Base-by-base conservation (phyloP, 2,797 vertebrate species). In the Molothrus aeneus region DNA sequence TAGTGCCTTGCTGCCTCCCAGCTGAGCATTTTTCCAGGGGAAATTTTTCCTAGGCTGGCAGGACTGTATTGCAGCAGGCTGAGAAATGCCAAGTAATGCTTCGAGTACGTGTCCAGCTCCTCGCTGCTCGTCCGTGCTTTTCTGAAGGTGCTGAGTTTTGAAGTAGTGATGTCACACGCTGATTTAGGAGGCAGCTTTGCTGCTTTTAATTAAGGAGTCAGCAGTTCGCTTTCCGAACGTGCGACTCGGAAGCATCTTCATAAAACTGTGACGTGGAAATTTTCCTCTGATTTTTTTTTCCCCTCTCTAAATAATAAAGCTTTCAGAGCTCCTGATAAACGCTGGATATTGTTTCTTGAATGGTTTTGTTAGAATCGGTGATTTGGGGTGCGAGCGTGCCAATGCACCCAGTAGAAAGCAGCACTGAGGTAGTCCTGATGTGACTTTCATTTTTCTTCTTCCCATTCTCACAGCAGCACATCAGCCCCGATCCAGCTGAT, bases 131-230 rank as follows among this genome's bases (percentile, higher is more conserved):
- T 34, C 81, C 60, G 38, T 57, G 6, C 60, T 75, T 72, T 78
- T 73, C 45, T 34, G 50, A 29, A 80, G 59, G 40, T 61, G 28
- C 85, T 53, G 84, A 43, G 9, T 92, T 92, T 91, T 82, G 80
- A 74, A 90, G 61, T 28, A 59, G 89, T 40, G 13, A 34, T 86
- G 91, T 86, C 95, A 61, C 60, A 7, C 13, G 70, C 86, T 90
- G 90, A 64, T 94, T 88, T 80, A 68, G 77, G 69, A 86, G 66
- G 59, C 25, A n/a, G 59, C 79, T 93, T 93, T 57, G 89, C 95
- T 94, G 95, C 96, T 90, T 93, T 92, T 93, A 84, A 88, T 92
- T 96, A 93, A 79, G 63, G 74, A 94, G 72, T 64, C 94, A 77
- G 70, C 88, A 77, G 69, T 83, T 95, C 63, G 4, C 83, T 72